Evolutionary conservation across 2,888 invertebrate genomes (phyloP).

Genomic region (Yponomeuta cagnagella): DNA sequence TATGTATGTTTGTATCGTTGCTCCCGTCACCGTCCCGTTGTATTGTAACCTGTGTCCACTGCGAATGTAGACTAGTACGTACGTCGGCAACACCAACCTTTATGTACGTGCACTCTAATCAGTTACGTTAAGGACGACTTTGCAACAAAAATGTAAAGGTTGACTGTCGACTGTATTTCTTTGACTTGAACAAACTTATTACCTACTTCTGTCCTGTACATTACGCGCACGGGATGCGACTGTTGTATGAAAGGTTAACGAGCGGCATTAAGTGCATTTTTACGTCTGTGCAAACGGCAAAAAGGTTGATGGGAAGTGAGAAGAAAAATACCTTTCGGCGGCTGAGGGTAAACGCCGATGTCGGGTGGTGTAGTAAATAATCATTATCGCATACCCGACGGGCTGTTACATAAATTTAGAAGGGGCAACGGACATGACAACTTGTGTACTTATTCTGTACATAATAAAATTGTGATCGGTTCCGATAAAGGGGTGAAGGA

Average conservation of each 20-base stretch:
- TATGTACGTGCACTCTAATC: no score
- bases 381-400: conserved; percentile 19
- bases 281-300: conserved; percentile 38
- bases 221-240: conserved; percentile 26
- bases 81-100: no score
- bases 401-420: conserved; percentile 19
- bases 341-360: conserved; percentile 32
- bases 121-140: no score
- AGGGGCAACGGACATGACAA: conserved; percentile 2
- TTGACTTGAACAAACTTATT: no score
- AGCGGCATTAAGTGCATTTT: conserved; percentile 51
- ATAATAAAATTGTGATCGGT: background rate
- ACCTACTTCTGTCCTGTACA: no score
- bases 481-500: background rate
- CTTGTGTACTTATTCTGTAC: background rate
- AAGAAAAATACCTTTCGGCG: conserved; percentile 18
- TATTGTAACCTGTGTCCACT: no score
- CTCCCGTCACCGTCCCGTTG: no score
- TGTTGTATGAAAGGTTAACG: conserved; percentile 57
- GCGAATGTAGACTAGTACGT: no score
- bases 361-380: conserved; percentile 19
- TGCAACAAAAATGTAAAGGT: no score
- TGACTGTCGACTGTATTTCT: no score
- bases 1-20: no score
- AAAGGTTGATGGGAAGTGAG: conserved; percentile 40